A percentile compares a stretch with the other conserved stretches of the same genome.
Conservation (phyloP, 1,140 invertebrate genomes). For the Heliconius congener region DNA sequence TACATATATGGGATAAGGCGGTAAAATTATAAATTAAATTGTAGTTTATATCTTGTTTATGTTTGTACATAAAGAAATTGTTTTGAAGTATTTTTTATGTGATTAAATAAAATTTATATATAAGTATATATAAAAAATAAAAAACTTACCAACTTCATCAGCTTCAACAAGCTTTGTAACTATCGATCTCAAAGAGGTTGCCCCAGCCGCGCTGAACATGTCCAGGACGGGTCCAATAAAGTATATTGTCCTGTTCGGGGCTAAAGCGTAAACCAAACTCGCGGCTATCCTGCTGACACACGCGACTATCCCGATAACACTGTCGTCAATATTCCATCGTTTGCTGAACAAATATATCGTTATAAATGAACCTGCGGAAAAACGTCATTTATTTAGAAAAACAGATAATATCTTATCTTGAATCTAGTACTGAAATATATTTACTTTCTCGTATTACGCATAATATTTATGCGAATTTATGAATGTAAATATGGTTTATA, state of each 20-base stretch:
- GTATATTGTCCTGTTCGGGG: slow-evolving; percentile 68
- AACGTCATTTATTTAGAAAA: background rate
- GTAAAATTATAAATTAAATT: too few species aligned
- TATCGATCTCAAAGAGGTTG: slow-evolving; percentile 82
- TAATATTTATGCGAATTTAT: background rate
- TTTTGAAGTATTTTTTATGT: too few species aligned
- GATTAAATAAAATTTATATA: too few species aligned
- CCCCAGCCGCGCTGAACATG: slow-evolving; percentile 82
- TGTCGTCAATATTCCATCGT: slow-evolving; percentile 76
- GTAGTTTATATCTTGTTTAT: too few species aligned
- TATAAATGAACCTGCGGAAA: slow-evolving; percentile 69
- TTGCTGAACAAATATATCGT: slow-evolving; percentile 79
- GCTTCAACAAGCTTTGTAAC: slow-evolving; percentile 83
- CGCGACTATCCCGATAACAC: slow-evolving; percentile 72
- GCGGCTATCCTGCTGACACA: slow-evolving; percentile 76
- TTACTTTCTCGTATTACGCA: background rate
- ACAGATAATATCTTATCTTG: background rate
- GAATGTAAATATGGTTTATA: background rate
- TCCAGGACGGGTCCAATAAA: slow-evolving; percentile 81
- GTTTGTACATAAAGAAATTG: too few species aligned
- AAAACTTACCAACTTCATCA: slow-evolving; percentile 78
- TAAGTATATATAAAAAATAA: too few species aligned
- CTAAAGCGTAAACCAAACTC: slow-evolving; percentile 73
- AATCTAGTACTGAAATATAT: background rate
- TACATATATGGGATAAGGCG: too few species aligned